Conservation (phyloP, 2,888 invertebrate genomes). For the Diplazon laetatorius region DNA sequence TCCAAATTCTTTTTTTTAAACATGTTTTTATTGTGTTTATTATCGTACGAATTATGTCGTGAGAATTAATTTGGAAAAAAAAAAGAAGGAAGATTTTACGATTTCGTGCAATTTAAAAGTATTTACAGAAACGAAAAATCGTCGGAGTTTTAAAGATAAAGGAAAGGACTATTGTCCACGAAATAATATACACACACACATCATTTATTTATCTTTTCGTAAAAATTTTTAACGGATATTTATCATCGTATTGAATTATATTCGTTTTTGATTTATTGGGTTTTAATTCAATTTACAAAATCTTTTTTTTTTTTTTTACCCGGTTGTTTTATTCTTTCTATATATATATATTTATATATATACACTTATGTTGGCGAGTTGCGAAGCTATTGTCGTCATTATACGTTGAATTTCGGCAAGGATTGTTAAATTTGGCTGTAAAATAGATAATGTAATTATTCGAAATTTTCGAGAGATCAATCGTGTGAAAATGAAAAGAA, state of each 20-base stretch:
- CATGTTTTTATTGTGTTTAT: conserved; percentile 51
- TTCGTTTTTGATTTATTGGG: conserved; percentile 11
- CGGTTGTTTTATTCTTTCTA: conserved; percentile 15
- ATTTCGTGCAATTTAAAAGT: conserved; percentile 53
- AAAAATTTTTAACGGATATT: conserved; percentile 51
- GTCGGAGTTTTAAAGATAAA: conserved; percentile 46
- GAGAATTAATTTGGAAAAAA: conserved; percentile 16
- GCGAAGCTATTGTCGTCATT: conserved; percentile 44
- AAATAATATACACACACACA: conserved; percentile 38
- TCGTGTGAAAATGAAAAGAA: conserved; percentile 13
- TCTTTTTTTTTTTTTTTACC: conserved; percentile 51
- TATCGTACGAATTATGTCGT: conserved; percentile 30
- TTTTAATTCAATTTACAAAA: conserved; percentile 53
- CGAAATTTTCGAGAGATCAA: conserved; percentile 60
- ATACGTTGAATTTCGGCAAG: conserved; percentile 77
- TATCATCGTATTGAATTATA: too few species aligned
- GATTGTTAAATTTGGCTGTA: conserved; percentile 82
- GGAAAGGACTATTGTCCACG: conserved; percentile 37
- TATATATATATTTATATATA: not conserved
- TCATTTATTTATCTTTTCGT: conserved; percentile 1
- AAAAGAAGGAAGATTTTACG: conserved; percentile 24
- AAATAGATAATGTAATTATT: conserved; percentile 77
- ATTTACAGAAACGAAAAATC: conserved; percentile 38
- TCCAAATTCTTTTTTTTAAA: too few species aligned
- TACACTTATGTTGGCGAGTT: conserved; percentile 44